phyloP scores from a whole-genome alignment of 2,113 vertebrate species.

The Phoxinus phoxinus region DNA sequence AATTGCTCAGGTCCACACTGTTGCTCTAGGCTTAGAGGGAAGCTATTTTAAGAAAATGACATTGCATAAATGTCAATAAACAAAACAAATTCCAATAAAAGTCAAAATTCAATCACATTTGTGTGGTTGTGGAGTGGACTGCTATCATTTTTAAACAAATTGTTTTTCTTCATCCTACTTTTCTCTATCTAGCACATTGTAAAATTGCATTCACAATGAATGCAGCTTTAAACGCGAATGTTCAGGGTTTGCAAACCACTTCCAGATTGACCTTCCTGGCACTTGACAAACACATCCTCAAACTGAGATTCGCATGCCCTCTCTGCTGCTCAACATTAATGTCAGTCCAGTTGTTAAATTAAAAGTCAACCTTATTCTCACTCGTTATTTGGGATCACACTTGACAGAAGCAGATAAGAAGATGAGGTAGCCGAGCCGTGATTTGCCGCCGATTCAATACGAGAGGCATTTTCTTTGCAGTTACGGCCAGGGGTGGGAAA shows the following conservation, averaged over 20 bases:
- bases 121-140: background rate
- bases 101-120: background rate
- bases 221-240: no score
- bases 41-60: slow-evolving; percentile 20
- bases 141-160: background rate
- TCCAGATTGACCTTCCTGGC: background rate
- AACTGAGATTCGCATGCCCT: background rate
- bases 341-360: slow-evolving; percentile 17
- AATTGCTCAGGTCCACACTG: background rate
- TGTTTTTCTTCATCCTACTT: background rate
- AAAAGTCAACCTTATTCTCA: background rate
- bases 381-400: slow-evolving; percentile 7
- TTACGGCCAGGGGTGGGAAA: slow-evolving; percentile 36
- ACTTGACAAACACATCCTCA: background rate
- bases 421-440: background rate
- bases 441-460: background rate
- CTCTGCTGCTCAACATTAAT: slow-evolving; percentile 13
- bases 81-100: background rate
- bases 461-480: slow-evolving; percentile 33
- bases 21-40: background rate
- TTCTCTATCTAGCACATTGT: background rate
- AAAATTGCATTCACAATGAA: background rate
- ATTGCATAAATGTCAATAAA: background rate
- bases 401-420: slow-evolving; percentile 23
- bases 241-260: background rate